Evolutionary conservation across 92 coral and sea anemone genomes (phyloP), one percentile per base, ranked within the genome.

Genomic region (Isaurus tuberculatus): DNA sequence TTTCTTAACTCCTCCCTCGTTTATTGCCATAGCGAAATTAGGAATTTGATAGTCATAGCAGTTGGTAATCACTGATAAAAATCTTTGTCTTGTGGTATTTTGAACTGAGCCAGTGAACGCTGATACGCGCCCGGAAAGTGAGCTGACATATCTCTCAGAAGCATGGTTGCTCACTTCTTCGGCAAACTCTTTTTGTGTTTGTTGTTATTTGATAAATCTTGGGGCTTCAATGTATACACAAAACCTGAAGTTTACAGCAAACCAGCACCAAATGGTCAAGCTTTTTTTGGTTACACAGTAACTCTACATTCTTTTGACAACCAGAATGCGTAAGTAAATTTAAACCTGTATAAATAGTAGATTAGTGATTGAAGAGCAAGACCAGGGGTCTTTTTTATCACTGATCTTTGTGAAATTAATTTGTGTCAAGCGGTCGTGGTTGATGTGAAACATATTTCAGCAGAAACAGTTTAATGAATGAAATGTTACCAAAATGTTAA

Each of bases 201-300:
- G 68, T 11, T 77, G 11, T 44, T 77, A 25, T 23, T 77, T 22
- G 60, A 55, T 67, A 23, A 14, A 34, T 77, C 82, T 0, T 34
- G 57, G 9, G 82, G 51, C 10, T 77, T 77, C 55, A 77, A 77
- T 61, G 70, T 77, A 55, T 60, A 77, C 49, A 77, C 82, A 58
- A 77, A 77, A 57, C 67, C 82, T 33, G 20, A 58, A 20, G 43
- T 77, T 37, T 77, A 57, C 82, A 60, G 49, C 22, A 77, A 77
- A 28, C 82, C 82, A 19, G 2, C 36, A 32, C 33, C 43, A 34
- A 65, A 42, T 58, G 82, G 55, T 6, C 82, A 26, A 34, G 53
- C 70, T 13, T 77, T 34, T 34, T 77, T 77, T 60, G 82, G 82
- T 14, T 77, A 77, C 82, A 25, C 82, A 5, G 82, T 77, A 26